Conservation (phyloP, 2,797 vertebrate genomes). For the Myripristis murdjan region DNA sequence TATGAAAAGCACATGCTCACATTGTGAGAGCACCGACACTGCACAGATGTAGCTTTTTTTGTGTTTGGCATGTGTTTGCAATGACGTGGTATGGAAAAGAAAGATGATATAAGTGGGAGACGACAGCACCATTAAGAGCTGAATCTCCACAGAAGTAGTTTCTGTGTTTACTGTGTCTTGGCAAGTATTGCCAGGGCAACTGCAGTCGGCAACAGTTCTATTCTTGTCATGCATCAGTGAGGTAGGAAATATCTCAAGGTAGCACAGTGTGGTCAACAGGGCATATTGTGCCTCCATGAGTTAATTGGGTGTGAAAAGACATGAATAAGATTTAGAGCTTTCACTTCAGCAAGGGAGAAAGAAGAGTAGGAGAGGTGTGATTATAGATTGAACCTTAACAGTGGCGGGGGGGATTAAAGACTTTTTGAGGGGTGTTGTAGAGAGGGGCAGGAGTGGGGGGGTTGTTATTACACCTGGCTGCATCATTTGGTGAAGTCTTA, state of each 20-base stretch:
- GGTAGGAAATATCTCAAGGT: constrained; percentile 63
- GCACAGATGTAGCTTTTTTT: constrained; percentile 15
- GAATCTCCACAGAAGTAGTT: constrained; percentile 31
- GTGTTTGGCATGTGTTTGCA: not conserved
- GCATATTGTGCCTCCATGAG: constrained; percentile 68
- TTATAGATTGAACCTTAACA: constrained; percentile 61
- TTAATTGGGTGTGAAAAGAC: constrained; percentile 85
- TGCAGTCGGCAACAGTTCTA: constrained; percentile 68
- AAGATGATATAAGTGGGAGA: constrained; percentile 3
- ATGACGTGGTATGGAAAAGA: not conserved
- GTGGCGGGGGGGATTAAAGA: constrained; percentile 69
- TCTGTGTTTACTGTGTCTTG: constrained; percentile 47
- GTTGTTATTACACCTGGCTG: constrained; percentile 54
- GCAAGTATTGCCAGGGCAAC: constrained; percentile 71
- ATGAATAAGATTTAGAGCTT: constrained; percentile 74
- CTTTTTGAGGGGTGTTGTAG: not conserved
- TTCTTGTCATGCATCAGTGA: constrained; percentile 68
- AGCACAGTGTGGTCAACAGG: constrained; percentile 69
- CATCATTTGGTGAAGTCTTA: constrained; percentile 64
- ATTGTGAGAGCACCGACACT: not conserved
- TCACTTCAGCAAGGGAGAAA: constrained; percentile 49
- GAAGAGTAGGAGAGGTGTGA: constrained; percentile 63
- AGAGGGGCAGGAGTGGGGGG: not conserved
- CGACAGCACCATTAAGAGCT: constrained; percentile 17
- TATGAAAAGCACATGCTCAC: no score